Base-by-base conservation (phyloP, 2,797 vertebrate genomes). In the Mormyrops attenuatus region DNA sequence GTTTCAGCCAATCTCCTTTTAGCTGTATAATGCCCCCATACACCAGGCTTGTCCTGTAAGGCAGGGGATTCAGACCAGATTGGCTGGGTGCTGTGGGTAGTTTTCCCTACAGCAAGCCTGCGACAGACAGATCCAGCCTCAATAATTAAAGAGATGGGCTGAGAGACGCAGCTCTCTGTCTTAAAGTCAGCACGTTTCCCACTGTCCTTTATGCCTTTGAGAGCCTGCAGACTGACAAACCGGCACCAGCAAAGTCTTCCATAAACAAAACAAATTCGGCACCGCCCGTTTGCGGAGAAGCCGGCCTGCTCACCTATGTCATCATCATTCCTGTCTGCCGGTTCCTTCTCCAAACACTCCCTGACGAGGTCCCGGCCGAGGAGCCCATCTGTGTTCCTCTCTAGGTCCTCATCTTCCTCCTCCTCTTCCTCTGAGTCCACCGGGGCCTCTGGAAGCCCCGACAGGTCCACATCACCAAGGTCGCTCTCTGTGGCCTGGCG, bases 371-470 rank as follows among this genome's bases (percentile, higher is more conserved):
- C 98, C 90, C 98, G 94, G 2, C 97, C 97, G 17, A 98, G 94
- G 20, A 99, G 95, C 0, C 97, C 95, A 93, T 98, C 97, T 0
- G 97, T 96, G 55, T 97, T 96, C 93, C 97, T 95, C 91, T 99
- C 98, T 91, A 99, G 96, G 84, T 99, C 98, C 94, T 99, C 98
- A 85, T 99, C 98, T 90, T 99, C 98, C 15, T 99, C 98, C 26
- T 98, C 98, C 84, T 99, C 98, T 94, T 99, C 98, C 92, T 99
- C 98, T 17, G 98, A 98, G 95, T 99, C 98, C 88, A 99, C 98
- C 17, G 97, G 95, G 55, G 97, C 97, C 95, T 99, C 98, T 0
- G 98, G 98, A 60, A 99, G 98, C 57, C 98, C 98, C 0, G 98
- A 98, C 91, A 99, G 96, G 95, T 99, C 98, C 90, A 99, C 97